Evolutionary conservation across 2,888 invertebrate genomes (phyloP), one percentile per base, ranked within the genome.

Genomic region (Netelia inedita): DNA sequence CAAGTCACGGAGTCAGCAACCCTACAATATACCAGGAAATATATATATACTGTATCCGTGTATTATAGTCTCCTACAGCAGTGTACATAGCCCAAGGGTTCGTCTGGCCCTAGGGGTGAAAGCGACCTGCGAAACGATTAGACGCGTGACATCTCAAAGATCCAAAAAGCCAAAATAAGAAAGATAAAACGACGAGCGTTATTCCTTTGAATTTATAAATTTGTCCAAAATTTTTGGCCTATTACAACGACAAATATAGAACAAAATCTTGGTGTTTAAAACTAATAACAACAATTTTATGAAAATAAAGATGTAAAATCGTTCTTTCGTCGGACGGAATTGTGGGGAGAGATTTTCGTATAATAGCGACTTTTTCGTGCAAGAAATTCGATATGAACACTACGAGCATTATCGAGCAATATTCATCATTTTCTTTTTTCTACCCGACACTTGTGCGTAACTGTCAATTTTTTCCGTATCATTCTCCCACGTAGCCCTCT

Each of bases 1-100:
- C 84, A 84, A 89, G 89, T 90, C 90, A 91, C 81, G 85, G 84
- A 88, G 88, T 88, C 89, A 90, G 86, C 89, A 55, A 89, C 89
- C 87, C 72, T 69, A 76, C 85, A 79, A 65, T 78, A 53, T 43
- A 61, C 59, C 43, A 28, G 23, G 46, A 43, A 14, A 63, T 16
- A 65, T 43, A 63, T 50, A n/a, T 50, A 35, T 74, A 43, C 35
- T 3, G 41, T 43, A 35, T 19, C 8, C 28, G 28, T 41, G 59
- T 41, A 65, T 16, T 41, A 46, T 68, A 16, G 68, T 6, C 50
- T 50, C 14, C 50, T 35, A 23, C 41, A 23, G n/a, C 55, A 57
- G 19, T 43, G 35, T 35, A n/a, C 8, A 53, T 71, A 28, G 71
- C 65, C 41, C 69, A 57, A 16, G 57, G 69, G 16, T 74, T 74